A percentile compares a stretch with the other conserved stretches of the same genome.
Evolutionary conservation across 92 coral and sea anemone genomes (phyloP).

Genomic region (Paramuricea clavata): DNA sequence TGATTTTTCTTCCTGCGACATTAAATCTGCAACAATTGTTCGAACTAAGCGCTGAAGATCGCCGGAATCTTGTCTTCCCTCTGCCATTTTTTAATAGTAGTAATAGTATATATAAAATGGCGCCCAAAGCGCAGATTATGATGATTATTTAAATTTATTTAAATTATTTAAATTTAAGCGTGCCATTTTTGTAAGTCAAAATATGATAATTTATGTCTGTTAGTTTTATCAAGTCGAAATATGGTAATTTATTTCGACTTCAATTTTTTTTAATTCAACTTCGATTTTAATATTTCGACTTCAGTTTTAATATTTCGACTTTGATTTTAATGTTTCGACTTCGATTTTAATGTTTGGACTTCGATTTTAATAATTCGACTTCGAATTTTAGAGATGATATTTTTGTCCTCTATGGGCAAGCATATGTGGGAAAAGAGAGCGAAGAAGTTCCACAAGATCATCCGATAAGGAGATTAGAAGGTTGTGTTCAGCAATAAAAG

Average conservation of each 20-base stretch:
- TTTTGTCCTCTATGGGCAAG: constrained; percentile 29
- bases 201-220: no score
- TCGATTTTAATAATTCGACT: neutral
- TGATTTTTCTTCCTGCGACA: neutral
- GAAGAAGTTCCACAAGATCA: constrained; percentile 19
- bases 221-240: no score
- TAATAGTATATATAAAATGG: no score
- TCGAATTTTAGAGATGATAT: neutral
- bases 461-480: constrained; percentile 8
- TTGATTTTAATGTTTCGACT: neutral
- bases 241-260: no score
- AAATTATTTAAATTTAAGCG: no score
- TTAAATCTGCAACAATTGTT: neutral
- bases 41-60: constrained; percentile 25
- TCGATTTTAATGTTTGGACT: neutral
- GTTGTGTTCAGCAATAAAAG: constrained; percentile 20
- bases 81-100: constrained; percentile 4
- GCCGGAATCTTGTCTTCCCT: neutral
- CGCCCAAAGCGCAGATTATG: no score
- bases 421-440: constrained; percentile 20
- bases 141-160: no score
- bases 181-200: no score
- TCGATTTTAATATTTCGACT: neutral
- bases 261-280: neutral
- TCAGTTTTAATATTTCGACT: neutral